phyloP scores from a whole-genome alignment of 2,888 invertebrate genomes.

The Phengaris arion region DNA sequence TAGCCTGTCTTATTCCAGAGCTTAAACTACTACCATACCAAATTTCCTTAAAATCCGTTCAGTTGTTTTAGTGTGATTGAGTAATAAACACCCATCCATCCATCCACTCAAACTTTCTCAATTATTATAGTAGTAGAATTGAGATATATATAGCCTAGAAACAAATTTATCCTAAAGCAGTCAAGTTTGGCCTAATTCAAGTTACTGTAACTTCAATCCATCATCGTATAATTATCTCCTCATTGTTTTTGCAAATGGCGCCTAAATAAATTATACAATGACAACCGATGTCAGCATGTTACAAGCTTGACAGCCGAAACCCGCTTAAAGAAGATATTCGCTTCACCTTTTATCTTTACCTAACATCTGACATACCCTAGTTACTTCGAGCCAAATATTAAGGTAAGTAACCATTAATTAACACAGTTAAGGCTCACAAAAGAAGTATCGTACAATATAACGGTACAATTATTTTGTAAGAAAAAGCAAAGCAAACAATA shows the following conservation, averaged over 20 bases:
- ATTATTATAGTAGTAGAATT: too few relatives aligned
- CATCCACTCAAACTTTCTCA: too few relatives aligned
- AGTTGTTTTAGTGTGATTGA: too few relatives aligned
- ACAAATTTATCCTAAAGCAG: background rate
- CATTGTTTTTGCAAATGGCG: conserved; percentile 42
- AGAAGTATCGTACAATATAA: conserved; percentile 43
- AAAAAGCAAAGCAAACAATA: conserved; percentile 24
- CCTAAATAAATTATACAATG: conserved; percentile 68
- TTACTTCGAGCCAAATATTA: conserved; percentile 58
- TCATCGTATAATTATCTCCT: conserved; percentile 41
- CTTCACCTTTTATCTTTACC: conserved; percentile 45
- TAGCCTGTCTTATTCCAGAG: too few relatives aligned
- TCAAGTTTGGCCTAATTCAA: conserved; percentile 16
- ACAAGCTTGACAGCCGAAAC: conserved; percentile 55
- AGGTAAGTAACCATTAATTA: conserved; percentile 61
- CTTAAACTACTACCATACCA: too few relatives aligned
- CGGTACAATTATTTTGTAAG: conserved; percentile 33
- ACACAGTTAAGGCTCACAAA: conserved; percentile 62
- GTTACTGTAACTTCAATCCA: conserved; percentile 31
- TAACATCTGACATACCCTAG: conserved; percentile 55
- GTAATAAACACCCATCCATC: too few relatives aligned
- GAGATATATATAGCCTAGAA: too few relatives aligned
- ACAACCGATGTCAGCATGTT: conserved; percentile 56
- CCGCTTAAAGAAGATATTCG: conserved; percentile 41
- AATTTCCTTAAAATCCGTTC: too few relatives aligned